Percentiles rank a stretch among this genome's conserved stretches.
These are phyloP conservation scores for Scolopax rusticola DNA, from an alignment of 2,797 vertebrate genomes.

Conservation along the genomic window DNA sequence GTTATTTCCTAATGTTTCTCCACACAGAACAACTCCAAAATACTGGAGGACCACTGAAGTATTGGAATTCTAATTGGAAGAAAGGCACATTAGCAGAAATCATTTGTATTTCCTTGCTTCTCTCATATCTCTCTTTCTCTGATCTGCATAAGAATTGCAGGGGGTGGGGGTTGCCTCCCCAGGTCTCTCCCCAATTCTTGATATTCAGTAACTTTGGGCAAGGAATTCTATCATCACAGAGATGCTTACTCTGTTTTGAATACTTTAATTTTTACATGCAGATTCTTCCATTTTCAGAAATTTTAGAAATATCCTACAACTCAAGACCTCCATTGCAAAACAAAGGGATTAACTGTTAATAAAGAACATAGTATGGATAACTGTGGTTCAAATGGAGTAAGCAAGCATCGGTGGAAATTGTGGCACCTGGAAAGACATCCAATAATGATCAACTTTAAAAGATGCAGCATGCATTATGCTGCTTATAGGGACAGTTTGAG, in stretches of 20 bases:
- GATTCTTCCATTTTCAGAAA: neutral
- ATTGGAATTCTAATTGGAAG: neutral
- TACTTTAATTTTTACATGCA: neutral
- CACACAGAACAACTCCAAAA: neutral
- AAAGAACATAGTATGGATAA: neutral
- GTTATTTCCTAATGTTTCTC: neutral
- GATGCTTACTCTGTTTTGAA: neutral
- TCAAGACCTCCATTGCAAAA: neutral
- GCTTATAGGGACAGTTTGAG: neutral
- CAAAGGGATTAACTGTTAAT: neutral
- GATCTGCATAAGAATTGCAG: neutral
- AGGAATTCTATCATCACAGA: neutral
- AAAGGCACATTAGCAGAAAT: neutral
- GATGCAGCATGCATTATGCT: neutral
- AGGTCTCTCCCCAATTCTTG: neutral
- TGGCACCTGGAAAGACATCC: neutral
- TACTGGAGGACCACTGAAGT: neutral
- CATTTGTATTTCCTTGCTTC: neutral
- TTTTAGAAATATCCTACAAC: neutral
- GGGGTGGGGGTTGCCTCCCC: fast-evolving
- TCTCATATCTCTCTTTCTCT: neutral
- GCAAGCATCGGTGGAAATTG: neutral
- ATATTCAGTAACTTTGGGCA: neutral
- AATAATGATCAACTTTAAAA: neutral
- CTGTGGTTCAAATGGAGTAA: neutral